Evolutionary conservation across 2,797 vertebrate genomes (phyloP).

Genomic region (Trachurus trachurus): DNA sequence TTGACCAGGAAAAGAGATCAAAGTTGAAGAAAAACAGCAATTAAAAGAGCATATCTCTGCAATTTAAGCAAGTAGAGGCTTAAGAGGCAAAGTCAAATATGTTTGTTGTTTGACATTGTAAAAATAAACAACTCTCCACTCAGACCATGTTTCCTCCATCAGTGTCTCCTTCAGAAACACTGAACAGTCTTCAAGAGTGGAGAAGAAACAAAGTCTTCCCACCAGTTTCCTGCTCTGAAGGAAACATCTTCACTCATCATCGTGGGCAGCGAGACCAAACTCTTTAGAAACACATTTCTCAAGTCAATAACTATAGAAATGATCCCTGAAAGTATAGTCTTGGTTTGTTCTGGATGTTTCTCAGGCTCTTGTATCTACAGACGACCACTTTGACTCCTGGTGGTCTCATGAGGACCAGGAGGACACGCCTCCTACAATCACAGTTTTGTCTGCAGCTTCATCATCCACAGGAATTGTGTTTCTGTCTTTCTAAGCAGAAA

Average conservation of each 20-base stretch:
- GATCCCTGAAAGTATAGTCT: conserved; percentile 34
- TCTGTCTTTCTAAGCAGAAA: no score
- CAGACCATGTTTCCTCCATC: conserved; percentile 8
- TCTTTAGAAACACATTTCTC: conserved; percentile 27
- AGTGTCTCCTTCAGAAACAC: not conserved
- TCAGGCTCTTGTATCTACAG: not conserved
- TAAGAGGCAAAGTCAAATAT: no score
- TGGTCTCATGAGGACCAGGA: not conserved
- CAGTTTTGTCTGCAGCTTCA: not conserved
- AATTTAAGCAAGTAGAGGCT: no score
- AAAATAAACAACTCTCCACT: not conserved
- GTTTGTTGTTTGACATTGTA: no score
- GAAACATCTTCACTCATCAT: conserved; percentile 14
- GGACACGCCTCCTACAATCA: not conserved
- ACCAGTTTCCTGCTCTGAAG: conserved; percentile 19
- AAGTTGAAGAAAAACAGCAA: no score
- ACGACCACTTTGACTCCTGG: not conserved
- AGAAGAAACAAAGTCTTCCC: conserved; percentile 2
- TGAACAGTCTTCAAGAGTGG: conserved; percentile 22
- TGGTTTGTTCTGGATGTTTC: conserved; percentile 8
- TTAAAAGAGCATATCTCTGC: no score
- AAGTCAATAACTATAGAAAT: conserved; percentile 18
- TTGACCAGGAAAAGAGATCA: no score
- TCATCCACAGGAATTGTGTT: no score
- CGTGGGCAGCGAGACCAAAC: conserved; percentile 15